These are phyloP conservation scores for Drosophila silvestris DNA, from an alignment of 2,888 invertebrate species.

Conservation along the genomic window DNA sequence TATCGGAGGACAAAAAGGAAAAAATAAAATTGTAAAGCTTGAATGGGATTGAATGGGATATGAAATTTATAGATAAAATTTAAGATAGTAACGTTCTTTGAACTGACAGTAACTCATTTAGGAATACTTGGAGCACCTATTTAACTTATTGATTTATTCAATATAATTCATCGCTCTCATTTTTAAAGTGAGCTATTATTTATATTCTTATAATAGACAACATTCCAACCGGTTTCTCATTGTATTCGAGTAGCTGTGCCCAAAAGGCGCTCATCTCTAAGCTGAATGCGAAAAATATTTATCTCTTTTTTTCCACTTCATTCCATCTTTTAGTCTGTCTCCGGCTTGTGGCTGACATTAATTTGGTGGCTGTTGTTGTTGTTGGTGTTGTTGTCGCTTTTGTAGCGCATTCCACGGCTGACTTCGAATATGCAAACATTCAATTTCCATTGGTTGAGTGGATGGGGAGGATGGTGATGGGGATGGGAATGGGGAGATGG, in stretches of 20 bases:
- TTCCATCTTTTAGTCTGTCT: not conserved
- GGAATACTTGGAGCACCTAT: not conserved
- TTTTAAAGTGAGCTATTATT: not conserved
- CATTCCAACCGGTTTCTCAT: not conserved
- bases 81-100: not conserved
- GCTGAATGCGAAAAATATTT: constrained; percentile 12
- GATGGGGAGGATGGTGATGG: not conserved
- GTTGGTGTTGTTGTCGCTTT: constrained; percentile 22
- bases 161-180: not conserved
- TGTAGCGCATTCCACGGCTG: constrained; percentile 72
- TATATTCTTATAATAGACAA: not conserved
- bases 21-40: not conserved
- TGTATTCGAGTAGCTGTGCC: not conserved
- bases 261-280: constrained; percentile 13
- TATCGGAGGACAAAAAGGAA: not conserved
- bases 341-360: constrained; percentile 10
- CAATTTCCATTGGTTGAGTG: constrained; percentile 55
- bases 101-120: not conserved
- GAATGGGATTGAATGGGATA: not conserved
- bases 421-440: constrained; percentile 79
- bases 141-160: not conserved
- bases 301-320: not conserved
- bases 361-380: constrained; percentile 15
- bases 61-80: not conserved
- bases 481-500: not conserved